These are phyloP conservation scores for Boloria selene DNA, from an alignment of 2,888 invertebrate species.

Conservation along the genomic window DNA sequence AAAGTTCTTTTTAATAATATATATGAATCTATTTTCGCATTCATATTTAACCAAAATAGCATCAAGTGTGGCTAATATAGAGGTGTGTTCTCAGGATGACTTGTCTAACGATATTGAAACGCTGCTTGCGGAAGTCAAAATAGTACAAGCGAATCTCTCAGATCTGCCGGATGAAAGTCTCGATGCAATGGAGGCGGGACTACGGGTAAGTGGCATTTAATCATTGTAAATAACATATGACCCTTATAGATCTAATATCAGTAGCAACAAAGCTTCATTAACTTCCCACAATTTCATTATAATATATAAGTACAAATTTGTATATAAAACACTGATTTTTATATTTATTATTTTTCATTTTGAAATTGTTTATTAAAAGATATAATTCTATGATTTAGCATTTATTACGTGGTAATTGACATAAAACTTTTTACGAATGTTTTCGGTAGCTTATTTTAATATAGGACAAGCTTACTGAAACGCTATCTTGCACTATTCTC, in stretches of 20 bases:
- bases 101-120: slow-evolving; percentile 86
- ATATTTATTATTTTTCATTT: background rate
- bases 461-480: slow-evolving; percentile 47
- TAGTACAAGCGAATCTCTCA: slow-evolving; percentile 85
- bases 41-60: slow-evolving; percentile 12
- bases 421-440: slow-evolving; percentile 10
- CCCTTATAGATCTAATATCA: slow-evolving; percentile 2
- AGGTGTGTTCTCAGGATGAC: slow-evolving; percentile 83
- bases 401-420: background rate
- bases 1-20: background rate
- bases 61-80: slow-evolving; percentile 60
- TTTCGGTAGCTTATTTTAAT: slow-evolving; percentile 44
- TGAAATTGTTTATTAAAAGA: background rate
- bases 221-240: slow-evolving; percentile 51
- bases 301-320: background rate
- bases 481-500: slow-evolving; percentile 45
- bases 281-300: slow-evolving; percentile 8
- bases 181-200: slow-evolving; percentile 86
- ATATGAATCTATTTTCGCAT: slow-evolving; percentile 36
- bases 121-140: slow-evolving; percentile 85
- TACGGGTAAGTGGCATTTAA: slow-evolving; percentile 84
- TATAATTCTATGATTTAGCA: background rate
- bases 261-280: slow-evolving; percentile 5
- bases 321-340: background rate
- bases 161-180: slow-evolving; percentile 87